Evolutionary conservation across 1,140 invertebrate genomes (phyloP), one percentile per base, ranked within the genome.

Genomic region (Drosophila sp.): DNA sequence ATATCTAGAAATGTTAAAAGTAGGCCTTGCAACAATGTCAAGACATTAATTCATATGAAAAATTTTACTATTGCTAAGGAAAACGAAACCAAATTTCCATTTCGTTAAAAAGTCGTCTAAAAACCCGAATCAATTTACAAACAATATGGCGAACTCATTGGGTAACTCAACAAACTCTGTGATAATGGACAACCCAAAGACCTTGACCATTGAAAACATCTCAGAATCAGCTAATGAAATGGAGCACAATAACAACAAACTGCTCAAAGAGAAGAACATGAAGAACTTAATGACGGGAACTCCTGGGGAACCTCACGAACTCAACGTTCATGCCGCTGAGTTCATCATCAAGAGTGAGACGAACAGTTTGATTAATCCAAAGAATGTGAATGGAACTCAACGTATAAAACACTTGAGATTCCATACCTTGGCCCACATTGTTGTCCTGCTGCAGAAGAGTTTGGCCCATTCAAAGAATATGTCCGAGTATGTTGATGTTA

Each of bases 381-480:
- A 13, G 11, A 38, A 38, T 13, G n/a, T 13, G n/a, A 38, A 13
- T 38, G n/a, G 13, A 38, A 13, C n/a, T 3, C 8, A 8, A 4
- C 34, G n/a, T 9, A 21, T 7, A 0, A 38, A n/a, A 13, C 65
- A 27, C 8, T n/a, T 59, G 0, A 18, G 41, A 2, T 38, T 82
- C 16, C 57, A 53, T 7, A 36, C 69, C 9, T 13, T 84, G 61
- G 73, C 34, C 16, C 38, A 53, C 4, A 0, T 84, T 7, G 9
- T 73, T 0, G 0, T 86, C n/a, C 2, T 50, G 9, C 64, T 84
- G 2, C 70, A 58, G 18, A 70, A n/a, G 18, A 21, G 27, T 6
- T 27, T 40, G 40, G 16, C 4, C 0, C 29, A 66, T 1, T 0
- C 13, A 16, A 66, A 76, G n/a, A 6, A 18, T 8, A 4, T 48